Evolutionary conservation across 2,113 vertebrate genomes (phyloP).

Genomic region (Bucco capensis): DNA sequence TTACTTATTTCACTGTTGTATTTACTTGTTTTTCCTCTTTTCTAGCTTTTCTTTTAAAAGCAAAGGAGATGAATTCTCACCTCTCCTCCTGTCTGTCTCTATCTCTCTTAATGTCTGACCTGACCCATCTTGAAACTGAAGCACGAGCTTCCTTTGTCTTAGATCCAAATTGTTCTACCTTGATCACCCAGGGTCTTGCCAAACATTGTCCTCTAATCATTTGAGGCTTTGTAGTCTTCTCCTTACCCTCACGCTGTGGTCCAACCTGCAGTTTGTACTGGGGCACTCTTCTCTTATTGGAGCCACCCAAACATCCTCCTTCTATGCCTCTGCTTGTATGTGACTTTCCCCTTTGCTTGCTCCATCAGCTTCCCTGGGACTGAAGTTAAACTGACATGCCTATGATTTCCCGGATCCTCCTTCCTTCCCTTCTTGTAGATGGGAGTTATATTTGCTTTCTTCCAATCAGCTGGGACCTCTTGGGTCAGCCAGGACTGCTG

Average conservation of each 20-base stretch:
- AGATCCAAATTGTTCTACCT: neutral
- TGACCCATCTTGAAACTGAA: neutral
- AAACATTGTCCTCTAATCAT: neutral
- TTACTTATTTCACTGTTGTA: neutral
- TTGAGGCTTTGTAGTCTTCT: neutral
- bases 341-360: neutral
- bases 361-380: no score
- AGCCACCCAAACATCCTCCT: neutral
- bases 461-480: no score
- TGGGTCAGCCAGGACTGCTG: no score
- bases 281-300: neutral
- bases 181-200: neutral
- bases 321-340: neutral
- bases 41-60: neutral
- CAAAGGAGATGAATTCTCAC: neutral
- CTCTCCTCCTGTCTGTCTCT: neutral
- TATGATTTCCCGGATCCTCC: no score
- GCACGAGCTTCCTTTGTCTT: neutral
- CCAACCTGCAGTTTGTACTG: neutral
- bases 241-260: neutral
- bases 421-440: no score
- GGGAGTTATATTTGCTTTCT: no score
- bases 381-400: no score
- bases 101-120: neutral
- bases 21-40: neutral